Evolutionary conservation across 2,888 invertebrate genomes (phyloP), one percentile per base, ranked within the genome.

Genomic region (Drosophila lutescens): DNA sequence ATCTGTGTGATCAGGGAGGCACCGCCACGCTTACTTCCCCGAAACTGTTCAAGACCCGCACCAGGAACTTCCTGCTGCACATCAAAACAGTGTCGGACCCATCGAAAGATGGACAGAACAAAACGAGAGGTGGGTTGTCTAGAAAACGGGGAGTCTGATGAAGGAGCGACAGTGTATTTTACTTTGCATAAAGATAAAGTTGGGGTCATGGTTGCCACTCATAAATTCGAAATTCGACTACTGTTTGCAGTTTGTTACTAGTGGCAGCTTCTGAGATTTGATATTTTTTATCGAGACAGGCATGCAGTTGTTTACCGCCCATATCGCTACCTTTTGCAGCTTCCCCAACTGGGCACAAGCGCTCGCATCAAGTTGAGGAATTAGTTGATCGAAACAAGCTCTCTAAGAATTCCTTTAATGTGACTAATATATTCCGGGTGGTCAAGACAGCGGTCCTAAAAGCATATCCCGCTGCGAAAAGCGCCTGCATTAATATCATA

Each of bases 21-120:
- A 95, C 95, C 23, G 94, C 98, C 20, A 97, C 97, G 8, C 92
- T 98, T 62, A 97, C 98, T 0, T 97, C 98, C 86, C 97, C 98
- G 1, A 95, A 96, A 80, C 91, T 98, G 46, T 96, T 97, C 83
- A 94, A 96, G 77, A 94, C 96, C 0, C 94, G 95, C 81, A 96
- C 96, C 9, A 93, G 96, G 74, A 96, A 96, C n/a, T 95, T 96
- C 89, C 92, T 97, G 38, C 93, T 97, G 71, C 97, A 97, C 80
- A 95, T 97, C 46, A 96, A 96, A 90, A 95, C 96, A 2, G 92
- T 92, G 82, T 79, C 89, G 5, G 95, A 95, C 89, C 94, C 95
- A 1, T 93, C 94, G 0, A 95, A 95, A 87, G 95, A 95, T 66
- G 91, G 92, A 0, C 92, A 92, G 71, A 90, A 76, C 60, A 92